Evolutionary conservation across 2,113 vertebrate species (phyloP).

Genomic region (Callocephalon fimbriatum): DNA sequence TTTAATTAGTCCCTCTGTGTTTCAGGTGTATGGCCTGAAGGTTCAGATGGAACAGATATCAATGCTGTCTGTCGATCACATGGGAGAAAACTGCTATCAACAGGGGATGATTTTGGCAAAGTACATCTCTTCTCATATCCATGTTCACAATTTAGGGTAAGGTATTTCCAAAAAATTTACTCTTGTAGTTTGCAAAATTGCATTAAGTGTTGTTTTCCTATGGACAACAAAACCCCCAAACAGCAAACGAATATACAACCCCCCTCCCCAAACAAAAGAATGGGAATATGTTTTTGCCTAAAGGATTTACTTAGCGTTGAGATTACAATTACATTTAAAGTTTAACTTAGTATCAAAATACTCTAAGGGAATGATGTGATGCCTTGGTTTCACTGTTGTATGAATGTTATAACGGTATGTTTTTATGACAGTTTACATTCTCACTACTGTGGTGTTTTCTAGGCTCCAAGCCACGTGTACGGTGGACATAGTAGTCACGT

Average conservation of each 20-base stretch:
- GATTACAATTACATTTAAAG: not conserved
- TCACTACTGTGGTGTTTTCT: not conserved
- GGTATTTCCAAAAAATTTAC: not conserved
- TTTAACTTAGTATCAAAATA: not conserved
- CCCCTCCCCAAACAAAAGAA: not conserved
- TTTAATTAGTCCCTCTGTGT: conserved; percentile 3
- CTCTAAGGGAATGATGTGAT: not conserved
- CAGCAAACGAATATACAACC: not conserved
- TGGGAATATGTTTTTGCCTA: not conserved
- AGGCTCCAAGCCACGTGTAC: conserved; percentile 94
- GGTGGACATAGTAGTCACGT: conserved; percentile 97
- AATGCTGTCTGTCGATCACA: conserved; percentile 90
- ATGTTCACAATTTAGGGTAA: conserved; percentile 94
- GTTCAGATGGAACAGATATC: conserved; percentile 96
- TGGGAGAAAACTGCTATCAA: conserved; percentile 87
- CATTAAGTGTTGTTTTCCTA: not conserved
- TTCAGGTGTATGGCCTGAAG: conserved; percentile 96
- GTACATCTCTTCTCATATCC: conserved; percentile 96
- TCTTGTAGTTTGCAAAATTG: not conserved
- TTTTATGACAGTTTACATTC: not conserved
- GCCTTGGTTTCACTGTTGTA: not conserved
- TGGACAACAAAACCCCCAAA: not conserved
- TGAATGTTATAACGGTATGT: not conserved
- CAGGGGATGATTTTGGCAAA: conserved; percentile 97
- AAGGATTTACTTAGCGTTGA: not conserved